These are phyloP conservation scores for Aethes cnicana DNA, from an alignment of 2,888 invertebrate genomes.

Conservation along the genomic window DNA sequence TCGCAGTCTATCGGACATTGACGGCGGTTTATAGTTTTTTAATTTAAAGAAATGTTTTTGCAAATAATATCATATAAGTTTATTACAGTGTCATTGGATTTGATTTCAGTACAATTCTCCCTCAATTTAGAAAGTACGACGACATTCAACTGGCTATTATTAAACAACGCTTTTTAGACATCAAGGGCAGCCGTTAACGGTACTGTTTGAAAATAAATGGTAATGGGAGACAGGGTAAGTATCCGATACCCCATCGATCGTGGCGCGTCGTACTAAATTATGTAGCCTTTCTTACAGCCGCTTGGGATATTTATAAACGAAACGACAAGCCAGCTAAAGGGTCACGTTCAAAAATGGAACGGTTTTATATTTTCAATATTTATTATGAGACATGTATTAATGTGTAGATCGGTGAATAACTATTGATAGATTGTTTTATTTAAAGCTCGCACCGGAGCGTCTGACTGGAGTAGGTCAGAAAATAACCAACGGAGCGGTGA, in stretches of 20 bases:
- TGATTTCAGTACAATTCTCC: too few relatives aligned
- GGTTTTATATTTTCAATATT: conserved; percentile 44
- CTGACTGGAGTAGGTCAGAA: conserved; percentile 6
- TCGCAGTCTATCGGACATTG: too few relatives aligned
- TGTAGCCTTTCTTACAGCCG: conserved; percentile 55
- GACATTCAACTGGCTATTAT: conserved; percentile 1
- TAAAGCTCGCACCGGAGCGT: background rate
- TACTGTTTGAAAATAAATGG: conserved; percentile 10
- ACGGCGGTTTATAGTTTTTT: too few relatives aligned
- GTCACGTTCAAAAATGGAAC: conserved; percentile 54
- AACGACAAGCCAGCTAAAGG: conserved; percentile 47
- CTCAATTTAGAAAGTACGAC: too few relatives aligned
- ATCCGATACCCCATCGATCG: conserved; percentile 61
- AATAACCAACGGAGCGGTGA: background rate
- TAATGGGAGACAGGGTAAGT: conserved; percentile 26
- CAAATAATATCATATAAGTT: too few relatives aligned
- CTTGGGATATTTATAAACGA: conserved; percentile 60
- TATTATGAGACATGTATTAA: background rate
- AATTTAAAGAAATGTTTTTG: too few relatives aligned
- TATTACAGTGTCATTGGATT: too few relatives aligned
- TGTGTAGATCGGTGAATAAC: background rate
- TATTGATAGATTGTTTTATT: background rate
- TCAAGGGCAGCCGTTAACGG: conserved; percentile 3
- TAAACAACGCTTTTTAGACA: background rate
- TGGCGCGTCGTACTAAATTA: conserved; percentile 57